Base-by-base conservation (phyloP, 2,797 vertebrate species). In the Falco cherrug region DNA sequence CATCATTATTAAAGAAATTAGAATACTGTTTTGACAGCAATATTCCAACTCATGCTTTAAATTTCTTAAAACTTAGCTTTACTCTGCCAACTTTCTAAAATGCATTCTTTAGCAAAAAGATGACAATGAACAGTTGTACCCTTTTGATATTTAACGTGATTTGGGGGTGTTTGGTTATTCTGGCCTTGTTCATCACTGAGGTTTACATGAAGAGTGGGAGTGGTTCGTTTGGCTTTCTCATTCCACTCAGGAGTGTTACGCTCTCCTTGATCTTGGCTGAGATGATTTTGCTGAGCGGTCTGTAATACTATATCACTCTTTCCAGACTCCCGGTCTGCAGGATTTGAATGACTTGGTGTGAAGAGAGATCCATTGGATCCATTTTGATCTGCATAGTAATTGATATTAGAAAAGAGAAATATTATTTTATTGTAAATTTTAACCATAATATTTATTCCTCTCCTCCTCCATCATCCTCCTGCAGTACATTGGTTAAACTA, bases 61-160 rank as follows among this genome's bases (percentile, higher is more conserved):
- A 43, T 85, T 71, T 82, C 76, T 85, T 71, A 50, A 64, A 90
- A 67, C 10, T 73, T 71, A 87, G n/a, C 25, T 89, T 85, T 80
- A 53, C 10, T 82, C 41, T 63, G 31, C 15, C 51, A 56, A 39
- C 17, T 87, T 93, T 75, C 76, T 90, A 75, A 64, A 88, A 90
- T 1, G 8, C 26, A 47, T 43, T 18, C 22, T 75, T 87, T 77
- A 79, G 48, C 75, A 89, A 74, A 70, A 90, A 68, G 31, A 78
- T 57, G 57, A 14, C 31, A 87, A 64, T 13, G 57, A 93, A 73
- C 19, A 77, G n/a, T n/a, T 63, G 28, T 96, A 96, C 92, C 95
- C 17, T 88, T 94, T 59, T 1, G 84, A 74, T 68, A 73, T 65
- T 69, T 61, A 65, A 86, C 45, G n/a, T 47, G 56, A 85, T 75